Conservation (phyloP, 1,140 invertebrate genomes). For the Eurosta solidaginis region DNA sequence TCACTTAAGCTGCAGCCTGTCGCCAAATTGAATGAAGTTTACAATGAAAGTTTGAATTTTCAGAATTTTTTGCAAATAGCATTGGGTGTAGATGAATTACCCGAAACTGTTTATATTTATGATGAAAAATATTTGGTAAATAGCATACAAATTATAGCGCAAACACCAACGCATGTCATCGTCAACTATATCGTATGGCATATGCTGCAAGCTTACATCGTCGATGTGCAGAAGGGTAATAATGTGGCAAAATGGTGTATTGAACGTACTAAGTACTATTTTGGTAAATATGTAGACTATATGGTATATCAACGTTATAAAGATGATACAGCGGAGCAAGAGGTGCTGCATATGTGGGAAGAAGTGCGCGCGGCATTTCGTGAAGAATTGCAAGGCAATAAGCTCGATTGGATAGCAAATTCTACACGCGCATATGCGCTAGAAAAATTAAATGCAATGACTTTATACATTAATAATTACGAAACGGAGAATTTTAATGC, state of each 20-base stretch:
- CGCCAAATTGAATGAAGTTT: slow-evolving; percentile 38
- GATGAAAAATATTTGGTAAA: slow-evolving; percentile 25
- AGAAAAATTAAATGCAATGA: slow-evolving; percentile 45
- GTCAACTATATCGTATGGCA: slow-evolving; percentile 44
- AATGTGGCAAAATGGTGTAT: slow-evolving; percentile 40
- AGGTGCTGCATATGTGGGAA: slow-evolving; percentile 43
- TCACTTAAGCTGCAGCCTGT: slow-evolving; percentile 36
- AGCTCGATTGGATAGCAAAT: slow-evolving; percentile 48
- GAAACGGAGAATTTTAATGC: slow-evolving; percentile 43
- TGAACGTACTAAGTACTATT: slow-evolving; percentile 42
- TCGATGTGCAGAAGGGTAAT: not conserved
- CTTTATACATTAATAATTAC: slow-evolving; percentile 46
- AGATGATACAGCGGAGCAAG: slow-evolving; percentile 36
- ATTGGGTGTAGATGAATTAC: slow-evolving; percentile 38
- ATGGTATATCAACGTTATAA: slow-evolving; percentile 44
- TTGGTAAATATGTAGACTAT: slow-evolving; percentile 43
- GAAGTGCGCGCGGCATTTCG: slow-evolving; percentile 41
- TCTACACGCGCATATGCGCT: slow-evolving; percentile 42
- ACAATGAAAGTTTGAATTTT: slow-evolving; percentile 39
- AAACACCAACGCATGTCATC: slow-evolving; percentile 29
- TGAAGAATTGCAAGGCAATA: slow-evolving; percentile 43
- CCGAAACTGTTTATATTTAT: slow-evolving; percentile 1
- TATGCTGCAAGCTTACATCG: slow-evolving; percentile 41
- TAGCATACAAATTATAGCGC: not conserved
- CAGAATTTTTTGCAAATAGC: slow-evolving; percentile 40